Percentiles rank a stretch among this genome's conserved stretches.
These are phyloP conservation scores for Catostylus mosaicus DNA, from an alignment of 30 jellyfish, hydroid and myxozoan species.

Conservation along the genomic window DNA sequence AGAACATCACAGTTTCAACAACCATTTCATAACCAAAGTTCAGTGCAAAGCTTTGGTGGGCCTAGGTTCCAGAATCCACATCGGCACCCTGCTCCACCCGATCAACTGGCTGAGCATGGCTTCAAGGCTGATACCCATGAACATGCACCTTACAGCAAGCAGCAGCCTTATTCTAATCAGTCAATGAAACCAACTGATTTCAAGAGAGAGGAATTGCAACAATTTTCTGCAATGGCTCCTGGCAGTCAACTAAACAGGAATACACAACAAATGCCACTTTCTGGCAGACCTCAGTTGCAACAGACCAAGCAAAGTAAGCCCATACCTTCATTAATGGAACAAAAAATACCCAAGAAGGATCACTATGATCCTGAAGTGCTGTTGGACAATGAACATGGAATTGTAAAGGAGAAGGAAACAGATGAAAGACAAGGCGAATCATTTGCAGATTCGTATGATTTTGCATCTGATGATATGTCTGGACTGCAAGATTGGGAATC, in stretches of 20 bases:
- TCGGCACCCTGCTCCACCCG: not conserved
- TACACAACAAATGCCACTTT: not conserved
- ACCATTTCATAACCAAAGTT: not conserved
- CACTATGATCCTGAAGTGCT: slow-evolving; percentile 9
- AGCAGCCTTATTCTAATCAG: not conserved
- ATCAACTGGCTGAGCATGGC: not conserved
- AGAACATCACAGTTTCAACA: not conserved
- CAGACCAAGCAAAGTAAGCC: not conserved
- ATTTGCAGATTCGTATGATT: not conserved
- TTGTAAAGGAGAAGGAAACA: not conserved
- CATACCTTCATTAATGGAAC: slow-evolving; percentile 59
- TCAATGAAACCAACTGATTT: not conserved
- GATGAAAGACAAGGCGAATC: not conserved
- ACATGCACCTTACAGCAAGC: not conserved
- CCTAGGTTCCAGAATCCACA: not conserved
- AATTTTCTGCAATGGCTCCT: not conserved
- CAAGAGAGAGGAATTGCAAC: not conserved
- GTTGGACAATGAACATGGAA: not conserved
- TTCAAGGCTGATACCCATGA: not conserved
- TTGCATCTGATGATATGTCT: slow-evolving; percentile 26
- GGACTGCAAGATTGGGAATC: slow-evolving; percentile 25
- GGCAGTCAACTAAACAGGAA: too few species aligned
- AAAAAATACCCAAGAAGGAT: slow-evolving; percentile 29
- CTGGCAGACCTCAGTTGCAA: not conserved
- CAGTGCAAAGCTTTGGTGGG: not conserved